A percentile compares a stretch with the other conserved stretches of the same genome.
These are phyloP conservation scores for Hybos culiciformis DNA, from an alignment of 2,888 invertebrate genomes.

Conservation along the genomic window DNA sequence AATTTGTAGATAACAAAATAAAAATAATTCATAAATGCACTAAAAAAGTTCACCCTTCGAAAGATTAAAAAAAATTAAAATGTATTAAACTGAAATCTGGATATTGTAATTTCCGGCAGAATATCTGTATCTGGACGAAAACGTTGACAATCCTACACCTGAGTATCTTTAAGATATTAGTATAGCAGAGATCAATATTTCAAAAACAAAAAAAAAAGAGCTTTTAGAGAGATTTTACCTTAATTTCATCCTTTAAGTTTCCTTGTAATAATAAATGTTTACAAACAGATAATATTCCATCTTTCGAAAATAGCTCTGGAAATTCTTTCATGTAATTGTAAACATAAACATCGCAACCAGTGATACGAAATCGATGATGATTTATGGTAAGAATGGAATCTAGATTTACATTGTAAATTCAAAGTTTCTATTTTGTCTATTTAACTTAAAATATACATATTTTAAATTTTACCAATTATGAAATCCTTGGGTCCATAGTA, in stretches of 20 bases:
- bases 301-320: conserved; percentile 53
- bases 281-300: conserved; percentile 51
- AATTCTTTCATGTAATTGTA: conserved; percentile 62
- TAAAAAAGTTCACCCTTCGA: no score
- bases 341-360: conserved; percentile 63
- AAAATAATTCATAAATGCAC: no score
- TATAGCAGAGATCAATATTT: no score
- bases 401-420: conserved; percentile 21
- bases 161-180: no score
- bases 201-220: no score
- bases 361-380: conserved; percentile 61
- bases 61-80: no score
- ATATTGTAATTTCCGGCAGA: no score
- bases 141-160: no score
- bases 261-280: conserved; percentile 54
- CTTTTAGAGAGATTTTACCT: conserved; percentile 1
- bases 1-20: no score
- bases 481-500: conserved; percentile 70
- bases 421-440: not conserved
- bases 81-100: no score
- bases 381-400: conserved; percentile 55
- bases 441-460: no score
- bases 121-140: no score
- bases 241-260: conserved; percentile 42
- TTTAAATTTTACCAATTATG: conserved; percentile 48